Base-by-base conservation (phyloP, 2,113 vertebrate species). In the Halichoerus grypus region DNA sequence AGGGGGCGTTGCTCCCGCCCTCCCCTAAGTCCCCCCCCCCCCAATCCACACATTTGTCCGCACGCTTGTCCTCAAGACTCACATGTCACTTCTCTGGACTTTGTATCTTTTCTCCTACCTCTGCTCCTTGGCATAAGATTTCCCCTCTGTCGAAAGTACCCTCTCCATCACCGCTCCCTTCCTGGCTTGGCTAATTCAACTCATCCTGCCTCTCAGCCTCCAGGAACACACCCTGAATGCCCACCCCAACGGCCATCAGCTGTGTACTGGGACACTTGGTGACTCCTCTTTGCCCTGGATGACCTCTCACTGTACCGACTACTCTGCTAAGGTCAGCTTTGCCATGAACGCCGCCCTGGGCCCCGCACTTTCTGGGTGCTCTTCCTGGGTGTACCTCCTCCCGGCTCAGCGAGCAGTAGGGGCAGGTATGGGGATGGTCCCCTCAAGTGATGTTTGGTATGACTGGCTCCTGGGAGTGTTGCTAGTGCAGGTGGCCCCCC, bases 391-490 rank as follows among this genome's bases (percentile, higher is more conserved):
- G 33, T 8, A 21, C 22, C n/a, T 55, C 0, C 0, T 4, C 24
- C n/a, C 51, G 1, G 55, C 63, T 28, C 49, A 8, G 26, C 7
- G 7, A 9, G 76, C 5, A 2, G 1, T 10, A 3, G n/a, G 33
- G 21, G 39, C 51, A 33, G 36, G 31, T 16, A 22, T 71, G 51
- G 16, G 63, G 21, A 5, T 0, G 0, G 33, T 1, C 18, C 49
- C 0, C 28, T 8, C 1, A 0, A 1, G 0, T 0, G 39, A 28
- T 3, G 10, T 19, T 24, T 7, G 5, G 2, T 26, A 18, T 21
- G 49, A 84, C 3, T 1, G 33, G 18, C 14, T 11, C n/a, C 36
- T 0, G 0, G 15, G 51, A n/a, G 1, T 0, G 7, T 7, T 3
- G 5, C 10, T 7, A 4, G 5, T 5, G 24, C 5, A 7, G 24